Evolutionary conservation across 1,140 invertebrate genomes (phyloP), one percentile per base, ranked within the genome.

Genomic region (Manduca sexta): DNA sequence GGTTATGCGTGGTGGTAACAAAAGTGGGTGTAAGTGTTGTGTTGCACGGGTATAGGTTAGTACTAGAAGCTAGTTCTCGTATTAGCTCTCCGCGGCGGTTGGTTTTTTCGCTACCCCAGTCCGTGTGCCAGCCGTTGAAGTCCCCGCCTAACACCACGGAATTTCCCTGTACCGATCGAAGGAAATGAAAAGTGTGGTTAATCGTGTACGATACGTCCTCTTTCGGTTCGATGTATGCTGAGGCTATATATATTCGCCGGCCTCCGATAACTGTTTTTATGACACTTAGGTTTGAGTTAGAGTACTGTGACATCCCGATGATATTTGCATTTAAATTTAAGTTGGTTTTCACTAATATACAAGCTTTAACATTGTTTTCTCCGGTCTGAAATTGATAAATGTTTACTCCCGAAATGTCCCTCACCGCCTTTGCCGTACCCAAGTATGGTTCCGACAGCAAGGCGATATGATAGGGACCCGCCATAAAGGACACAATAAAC

Each of bases 31-130:
- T 35, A 1, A 37, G 4, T 5, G 49, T 41, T 1, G 12, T 5
- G 18, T 53, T 58, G 15, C 45, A 49, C 8, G 41, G 10, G 2
- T n/a, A 16, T 7, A 58, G 8, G 12, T 49, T 37, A 13, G 45
- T 45, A 6, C 10, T n/a, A 1, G 10, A 8, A 1, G 26, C 35
- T 11, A 56, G 1, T 1, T 43, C 48, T 1, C 8, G 7, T 0
- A 56, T 13, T 3, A 42, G 13, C 11, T 26, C 30, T 13, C 13
- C 21, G 2, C 39, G 8, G 11, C 3, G 15, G 10, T 41, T 41
- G 3, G 39, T 10, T 2, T 2, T 18, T 0, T 2, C 11, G 16
- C 15, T 18, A 4, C 39, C 39, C 39, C 39, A 41, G 2, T n/a
- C 5, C 2, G 39, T 15, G 10, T 41, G 16, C 39, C 39, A 41